Conservation (phyloP, 2,113 vertebrate genomes). For the Cyprinodon variegatus region DNA sequence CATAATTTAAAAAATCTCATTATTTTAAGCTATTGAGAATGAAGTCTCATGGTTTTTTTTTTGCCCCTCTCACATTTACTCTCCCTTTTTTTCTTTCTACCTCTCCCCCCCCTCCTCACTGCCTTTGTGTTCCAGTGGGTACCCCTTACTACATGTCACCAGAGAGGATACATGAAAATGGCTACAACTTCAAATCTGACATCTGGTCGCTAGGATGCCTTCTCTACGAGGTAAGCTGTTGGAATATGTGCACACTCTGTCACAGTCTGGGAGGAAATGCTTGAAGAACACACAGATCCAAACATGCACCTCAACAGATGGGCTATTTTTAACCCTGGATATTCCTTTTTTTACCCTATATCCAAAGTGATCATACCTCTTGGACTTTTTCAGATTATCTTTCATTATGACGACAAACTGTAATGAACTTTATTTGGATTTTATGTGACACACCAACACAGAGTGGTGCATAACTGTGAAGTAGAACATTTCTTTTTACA, state of each 20-base stretch:
- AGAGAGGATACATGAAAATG: conserved; percentile 98
- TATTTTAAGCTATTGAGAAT: conserved; percentile 11
- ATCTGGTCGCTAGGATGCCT: conserved; percentile 99
- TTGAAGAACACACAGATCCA: conserved; percentile 34
- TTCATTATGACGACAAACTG: neutral
- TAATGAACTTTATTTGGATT: neutral
- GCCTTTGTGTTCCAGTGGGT: conserved; percentile 86
- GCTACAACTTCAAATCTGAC: conserved; percentile 99
- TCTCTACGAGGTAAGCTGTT: conserved; percentile 90
- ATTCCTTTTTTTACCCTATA: neutral
- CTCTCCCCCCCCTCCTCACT: neutral
- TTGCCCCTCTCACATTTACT: conserved; percentile 9
- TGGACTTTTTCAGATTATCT: neutral
- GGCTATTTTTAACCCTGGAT: conserved; percentile 15
- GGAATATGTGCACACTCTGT: conserved; percentile 55
- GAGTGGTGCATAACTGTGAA: neutral
- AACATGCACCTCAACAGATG: conserved; percentile 48
- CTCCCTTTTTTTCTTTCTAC: neutral
- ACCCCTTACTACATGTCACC: conserved; percentile 99
- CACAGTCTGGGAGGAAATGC: conserved; percentile 58
- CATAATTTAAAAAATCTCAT: no score
- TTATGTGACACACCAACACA: no score
- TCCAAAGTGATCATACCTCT: neutral
- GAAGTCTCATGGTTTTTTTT: conserved; percentile 37
- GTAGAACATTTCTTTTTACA: no score